Base-by-base conservation (phyloP, 2,797 vertebrate species). In the Heliangelus exortis region DNA sequence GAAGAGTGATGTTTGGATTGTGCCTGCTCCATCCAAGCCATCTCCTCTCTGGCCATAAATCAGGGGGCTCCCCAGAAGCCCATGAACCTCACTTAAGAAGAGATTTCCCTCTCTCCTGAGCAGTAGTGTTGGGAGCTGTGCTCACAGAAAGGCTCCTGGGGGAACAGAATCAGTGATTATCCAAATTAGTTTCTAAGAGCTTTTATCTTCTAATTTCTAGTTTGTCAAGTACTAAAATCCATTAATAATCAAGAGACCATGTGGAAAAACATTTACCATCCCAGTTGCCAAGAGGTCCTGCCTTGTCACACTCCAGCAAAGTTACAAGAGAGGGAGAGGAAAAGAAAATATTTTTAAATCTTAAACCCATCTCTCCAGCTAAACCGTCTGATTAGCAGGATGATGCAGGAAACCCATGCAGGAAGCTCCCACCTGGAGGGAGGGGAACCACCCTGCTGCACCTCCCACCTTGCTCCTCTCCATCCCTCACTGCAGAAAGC, bases 131-230 rank as follows among this genome's bases (percentile, higher is more conserved):
- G 71, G 57, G 67, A 39, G 77, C 75, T 28, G 21, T 1, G 39
- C 68, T 86, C 93, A 93, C 68, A 75, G 89, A 84, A 85, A 87
- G 53, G 71, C 81, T 95, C 79, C 93, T 72, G 76, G 79, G 94
- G 84, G 87, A 96, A 91, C 69, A 87, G 89, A 93, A 83, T 68
- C 89, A 79, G 43, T 83, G 91, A 97, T 94, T 97, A 93, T 55
- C 67, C 95, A 89, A 94, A 96, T 97, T 97, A 95, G 96, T 94
- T 92, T 91, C 91, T 95, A 95, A 95, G 95, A 95, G 94, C 77
- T 95, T 96, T 96, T 97, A 89, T 97, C 97, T 90, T 67, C 95
- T 87, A 93, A 96, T 93, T 94, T 97, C 87, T 89, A 85, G 89
- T 96, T 95, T 96, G 95, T 88, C 89, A 86, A 97, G 93, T 93